Evolutionary conservation across 1,140 invertebrate genomes (phyloP).

Genomic region (Stenopsyche tienmushanensis): DNA sequence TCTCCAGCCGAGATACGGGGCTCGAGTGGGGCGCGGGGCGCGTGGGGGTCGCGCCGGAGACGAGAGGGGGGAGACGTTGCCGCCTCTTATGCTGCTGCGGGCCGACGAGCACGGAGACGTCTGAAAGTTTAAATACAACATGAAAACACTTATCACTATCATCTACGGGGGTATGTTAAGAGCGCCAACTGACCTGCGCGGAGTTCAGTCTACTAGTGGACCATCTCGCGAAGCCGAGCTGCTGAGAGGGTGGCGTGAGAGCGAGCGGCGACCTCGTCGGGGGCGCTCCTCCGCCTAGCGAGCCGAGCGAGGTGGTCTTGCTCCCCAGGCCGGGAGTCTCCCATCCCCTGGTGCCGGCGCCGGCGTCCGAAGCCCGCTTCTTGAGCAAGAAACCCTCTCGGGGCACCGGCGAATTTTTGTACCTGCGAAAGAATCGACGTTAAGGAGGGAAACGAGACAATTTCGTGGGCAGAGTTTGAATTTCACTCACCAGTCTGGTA

Average conservation of each 20-base stretch:
- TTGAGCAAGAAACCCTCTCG: conserved; percentile 65
- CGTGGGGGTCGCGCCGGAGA: conserved; percentile 47
- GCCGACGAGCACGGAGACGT: conserved; percentile 62
- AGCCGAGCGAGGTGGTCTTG: conserved; percentile 76
- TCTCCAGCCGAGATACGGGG: conserved; percentile 87
- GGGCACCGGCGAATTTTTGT: conserved; percentile 78
- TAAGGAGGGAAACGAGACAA: neutral
- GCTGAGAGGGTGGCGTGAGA: conserved; percentile 50
- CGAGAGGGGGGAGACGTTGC: conserved; percentile 49
- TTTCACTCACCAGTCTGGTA: conserved; percentile 83
- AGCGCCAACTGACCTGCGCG: conserved; percentile 48
- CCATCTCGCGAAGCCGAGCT: conserved; percentile 72
- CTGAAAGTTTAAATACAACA: conserved; percentile 42
- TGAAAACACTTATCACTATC: neutral
- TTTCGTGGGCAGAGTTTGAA: neutral
- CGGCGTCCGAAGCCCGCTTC: conserved; percentile 68
- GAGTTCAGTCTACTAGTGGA: conserved; percentile 83
- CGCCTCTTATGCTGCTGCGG: conserved; percentile 57
- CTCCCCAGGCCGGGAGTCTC: conserved; percentile 63
- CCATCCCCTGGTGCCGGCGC: conserved; percentile 61
- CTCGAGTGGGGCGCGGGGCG: conserved; percentile 61
- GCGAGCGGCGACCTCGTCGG: conserved; percentile 48
- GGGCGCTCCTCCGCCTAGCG: conserved; percentile 57
- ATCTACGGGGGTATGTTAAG: neutral
- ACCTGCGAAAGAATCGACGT: conserved; percentile 50